Conservation (phyloP, 2,888 invertebrate genomes). For the Gari tellinella region DNA sequence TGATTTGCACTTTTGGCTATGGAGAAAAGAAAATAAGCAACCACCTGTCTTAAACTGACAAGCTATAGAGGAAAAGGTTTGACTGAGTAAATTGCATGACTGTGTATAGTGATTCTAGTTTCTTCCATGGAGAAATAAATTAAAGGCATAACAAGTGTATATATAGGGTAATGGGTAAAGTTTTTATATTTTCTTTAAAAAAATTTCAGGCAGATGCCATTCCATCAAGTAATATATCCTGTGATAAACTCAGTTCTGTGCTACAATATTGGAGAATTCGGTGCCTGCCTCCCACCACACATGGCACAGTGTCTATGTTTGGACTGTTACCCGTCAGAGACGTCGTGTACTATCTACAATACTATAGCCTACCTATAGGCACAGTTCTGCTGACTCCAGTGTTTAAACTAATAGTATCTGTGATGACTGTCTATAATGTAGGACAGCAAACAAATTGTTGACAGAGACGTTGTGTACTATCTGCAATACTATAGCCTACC, state of each 20-base stretch:
- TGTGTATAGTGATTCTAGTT: no score
- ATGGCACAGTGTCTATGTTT: constrained; percentile 74
- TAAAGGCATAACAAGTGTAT: no score
- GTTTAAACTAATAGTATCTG: constrained; percentile 73
- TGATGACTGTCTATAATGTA: constrained; percentile 69
- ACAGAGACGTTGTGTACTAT: no score
- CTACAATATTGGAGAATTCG: constrained; percentile 77
- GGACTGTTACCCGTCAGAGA: constrained; percentile 77
- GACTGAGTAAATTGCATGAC: no score
- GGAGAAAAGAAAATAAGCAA: no score
- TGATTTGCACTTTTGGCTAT: no score
- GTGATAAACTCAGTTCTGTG: constrained; percentile 64
- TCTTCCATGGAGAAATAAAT: no score
- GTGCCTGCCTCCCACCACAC: constrained; percentile 75
- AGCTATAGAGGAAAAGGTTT: no score
- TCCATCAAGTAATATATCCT: constrained; percentile 63
- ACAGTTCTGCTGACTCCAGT: constrained; percentile 79
- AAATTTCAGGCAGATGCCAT: constrained; percentile 76
- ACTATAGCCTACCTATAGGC: constrained; percentile 79
- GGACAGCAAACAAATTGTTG: not conserved
- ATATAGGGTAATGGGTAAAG: no score
- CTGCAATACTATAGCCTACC: no score
- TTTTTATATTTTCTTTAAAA: no score
- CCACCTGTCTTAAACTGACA: no score
- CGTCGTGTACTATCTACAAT: constrained; percentile 80